Evolutionary conservation across 2,797 vertebrate genomes (phyloP).

Genomic region (Lacerta agilis): DNA sequence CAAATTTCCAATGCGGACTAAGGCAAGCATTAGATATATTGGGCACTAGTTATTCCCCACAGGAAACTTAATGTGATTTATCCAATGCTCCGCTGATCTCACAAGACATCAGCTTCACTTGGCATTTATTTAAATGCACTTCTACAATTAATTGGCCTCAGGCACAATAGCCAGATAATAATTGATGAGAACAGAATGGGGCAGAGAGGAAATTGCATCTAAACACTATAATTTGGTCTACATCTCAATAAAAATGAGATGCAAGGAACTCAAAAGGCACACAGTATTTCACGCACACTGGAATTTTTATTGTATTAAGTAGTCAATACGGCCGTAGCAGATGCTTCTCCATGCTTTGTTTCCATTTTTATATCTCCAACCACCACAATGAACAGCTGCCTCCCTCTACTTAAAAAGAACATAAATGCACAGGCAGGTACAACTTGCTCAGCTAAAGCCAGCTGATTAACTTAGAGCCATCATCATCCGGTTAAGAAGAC

Average conservation of each 20-base stretch:
- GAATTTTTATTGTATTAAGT: neutral
- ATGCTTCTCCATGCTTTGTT: neutral
- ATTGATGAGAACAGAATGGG: neutral
- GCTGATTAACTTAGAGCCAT: neutral
- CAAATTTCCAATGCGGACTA: neutral
- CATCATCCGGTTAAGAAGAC: neutral
- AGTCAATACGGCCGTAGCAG: neutral
- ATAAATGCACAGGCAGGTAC: neutral
- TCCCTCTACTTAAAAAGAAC: neutral
- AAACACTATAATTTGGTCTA: conserved; percentile 5
- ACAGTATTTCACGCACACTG: neutral
- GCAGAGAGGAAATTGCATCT: neutral
- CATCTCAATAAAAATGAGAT: neutral
- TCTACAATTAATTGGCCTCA: neutral
- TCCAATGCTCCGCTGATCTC: neutral
- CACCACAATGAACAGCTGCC: neutral
- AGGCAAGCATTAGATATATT: conserved; percentile 12
- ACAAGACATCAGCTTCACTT: neutral
- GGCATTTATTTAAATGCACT: neutral
- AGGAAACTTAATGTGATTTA: neutral
- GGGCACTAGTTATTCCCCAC: neutral
- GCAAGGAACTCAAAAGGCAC: neutral
- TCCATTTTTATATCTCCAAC: neutral
- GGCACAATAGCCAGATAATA: neutral
- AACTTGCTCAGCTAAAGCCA: neutral